Base-by-base conservation (phyloP, 1,140 invertebrate genomes). In the Papilio dardanus region DNA sequence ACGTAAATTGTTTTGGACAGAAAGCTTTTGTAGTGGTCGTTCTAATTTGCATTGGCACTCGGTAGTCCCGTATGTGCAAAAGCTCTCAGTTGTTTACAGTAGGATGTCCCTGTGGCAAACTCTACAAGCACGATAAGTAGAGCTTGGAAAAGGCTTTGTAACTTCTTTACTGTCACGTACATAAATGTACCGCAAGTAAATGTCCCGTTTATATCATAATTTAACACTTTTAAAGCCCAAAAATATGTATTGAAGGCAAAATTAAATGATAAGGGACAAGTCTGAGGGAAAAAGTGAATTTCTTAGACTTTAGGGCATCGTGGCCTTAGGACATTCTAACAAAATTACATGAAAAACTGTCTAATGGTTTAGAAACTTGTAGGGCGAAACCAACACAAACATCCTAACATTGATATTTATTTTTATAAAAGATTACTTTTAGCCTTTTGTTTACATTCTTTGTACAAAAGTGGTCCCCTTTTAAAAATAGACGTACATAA, bases 401-500 rank as follows among this genome's bases (percentile, higher is more conserved):
- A 46, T 46, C n/a, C 42, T 7, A 46, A 46, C 42, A 46, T 46
- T 46, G 42, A 46, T 46, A 19, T 46, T n/a, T 46, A 46, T 46
- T 46, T 46, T 19, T 46, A 19, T 46, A 46, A 19, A 46, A n/a
- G n/a, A 46, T 46, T 46, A 19, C 16, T 21, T 31, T 28, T 31
- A 30, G 54, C 14, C 42, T 46, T 71, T 71, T 71, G 68, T 71
- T 71, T 71, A 71, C 68, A 30, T 71, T 71, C 42, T 71, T 71
- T 46, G 42, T 69, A 42, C 24, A 31, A 42, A 71, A 71, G 40
- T 71, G 42, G 42, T 50, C 40, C n/a, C 21, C 42, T 21, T 35
- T n/a, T 73, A 73, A 33, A 58, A 73, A 73, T 73, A 73, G 46
- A 73, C 42, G 30, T 35, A 71, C 40, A 71, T 40, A 73, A 73